phyloP scores from a whole-genome alignment of 2,113 vertebrate species.

The Chaetorhynchus papuensis region DNA sequence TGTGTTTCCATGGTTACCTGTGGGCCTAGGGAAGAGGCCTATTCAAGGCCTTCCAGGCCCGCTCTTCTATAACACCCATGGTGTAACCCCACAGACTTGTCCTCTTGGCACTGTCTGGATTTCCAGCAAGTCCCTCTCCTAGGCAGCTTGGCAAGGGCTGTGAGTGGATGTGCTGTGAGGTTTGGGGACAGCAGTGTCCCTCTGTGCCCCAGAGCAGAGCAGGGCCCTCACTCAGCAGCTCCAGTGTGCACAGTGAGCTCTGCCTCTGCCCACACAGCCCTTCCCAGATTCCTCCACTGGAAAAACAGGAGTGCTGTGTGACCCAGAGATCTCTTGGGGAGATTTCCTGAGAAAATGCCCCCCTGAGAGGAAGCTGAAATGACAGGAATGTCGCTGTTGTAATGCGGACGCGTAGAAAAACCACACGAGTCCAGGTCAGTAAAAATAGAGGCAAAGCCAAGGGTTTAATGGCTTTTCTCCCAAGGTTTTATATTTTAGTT shows the following conservation, averaged over 20 bases:
- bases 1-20: too few relatives aligned
- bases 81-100: not conserved
- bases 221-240: not conserved
- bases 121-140: not conserved
- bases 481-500: too few relatives aligned
- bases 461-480: too few relatives aligned
- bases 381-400: too few relatives aligned
- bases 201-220: not conserved
- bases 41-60: too few relatives aligned
- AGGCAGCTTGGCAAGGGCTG: not conserved
- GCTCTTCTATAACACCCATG: too few relatives aligned
- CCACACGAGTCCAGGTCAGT: too few relatives aligned
- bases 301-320: not conserved
- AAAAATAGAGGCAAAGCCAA: too few relatives aligned
- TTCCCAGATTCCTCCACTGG: not conserved
- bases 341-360: not conserved
- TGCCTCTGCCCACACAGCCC: not conserved
- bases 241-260: not conserved
- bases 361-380: not conserved
- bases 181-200: not conserved
- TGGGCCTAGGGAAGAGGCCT: too few relatives aligned
- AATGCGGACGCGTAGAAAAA: too few relatives aligned
- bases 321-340: not conserved
- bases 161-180: rapidly evolving
- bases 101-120: not conserved